Evolutionary conservation across 1,140 invertebrate genomes (phyloP).

Genomic region (Sycophaga agraensis): DNA sequence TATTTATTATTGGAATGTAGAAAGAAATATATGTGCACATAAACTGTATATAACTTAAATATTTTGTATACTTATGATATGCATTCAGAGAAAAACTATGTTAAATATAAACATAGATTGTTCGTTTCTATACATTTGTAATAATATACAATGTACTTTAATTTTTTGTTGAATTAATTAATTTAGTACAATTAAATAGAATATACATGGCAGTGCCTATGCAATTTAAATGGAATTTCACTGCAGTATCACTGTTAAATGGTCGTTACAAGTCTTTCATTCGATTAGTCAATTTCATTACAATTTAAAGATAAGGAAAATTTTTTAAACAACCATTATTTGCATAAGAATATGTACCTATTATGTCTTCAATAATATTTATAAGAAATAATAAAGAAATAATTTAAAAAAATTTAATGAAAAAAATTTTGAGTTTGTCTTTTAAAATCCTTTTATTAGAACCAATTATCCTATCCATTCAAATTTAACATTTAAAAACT

Average conservation of each 20-base stretch:
- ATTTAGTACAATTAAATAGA: too few relatives aligned
- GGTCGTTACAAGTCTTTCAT: conserved; percentile 15
- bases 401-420: conserved; percentile 2
- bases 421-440: background rate
- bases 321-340: background rate
- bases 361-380: conserved; percentile 3
- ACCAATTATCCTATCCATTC: too few relatives aligned
- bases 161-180: background rate
- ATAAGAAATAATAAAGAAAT: conserved; percentile 6
- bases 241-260: background rate
- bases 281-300: conserved; percentile 5
- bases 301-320: background rate
- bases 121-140: background rate
- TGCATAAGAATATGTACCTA: background rate
- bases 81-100: background rate
- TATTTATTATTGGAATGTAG: background rate
- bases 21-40: conserved; percentile 1
- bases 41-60: conserved; percentile 18
- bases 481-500: too few relatives aligned
- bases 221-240: background rate
- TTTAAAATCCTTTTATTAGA: background rate
- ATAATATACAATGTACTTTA: conserved; percentile 1
- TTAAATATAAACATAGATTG: background rate
- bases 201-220: conserved; percentile 20
- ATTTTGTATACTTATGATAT: conserved; percentile 17